phyloP scores from a whole-genome alignment of 2,113 vertebrate genomes.

The Prunella himalayana region DNA sequence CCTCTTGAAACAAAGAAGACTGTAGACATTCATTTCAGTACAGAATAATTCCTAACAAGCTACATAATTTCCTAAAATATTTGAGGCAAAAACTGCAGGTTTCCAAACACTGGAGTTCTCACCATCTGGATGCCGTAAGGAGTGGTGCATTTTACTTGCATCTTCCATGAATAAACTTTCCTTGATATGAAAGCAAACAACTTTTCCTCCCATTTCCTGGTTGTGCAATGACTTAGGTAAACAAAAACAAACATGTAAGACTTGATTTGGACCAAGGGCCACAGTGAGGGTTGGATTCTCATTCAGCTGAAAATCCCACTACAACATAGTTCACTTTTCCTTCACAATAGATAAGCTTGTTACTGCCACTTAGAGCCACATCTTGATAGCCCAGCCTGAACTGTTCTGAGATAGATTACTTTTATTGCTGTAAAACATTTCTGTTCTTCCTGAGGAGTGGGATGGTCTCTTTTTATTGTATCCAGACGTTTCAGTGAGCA shows the following conservation, averaged over 20 bases:
- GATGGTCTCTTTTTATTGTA: background rate
- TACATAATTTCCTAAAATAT: conserved; percentile 21
- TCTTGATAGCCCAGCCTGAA: background rate
- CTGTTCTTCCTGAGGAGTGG: background rate
- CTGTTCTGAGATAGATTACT: background rate
- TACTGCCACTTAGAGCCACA: background rate
- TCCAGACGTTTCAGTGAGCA: background rate
- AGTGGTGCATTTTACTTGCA: conserved; percentile 16
- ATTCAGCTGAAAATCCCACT: background rate
- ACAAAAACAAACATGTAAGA: conserved; percentile 5
- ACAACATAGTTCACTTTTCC: background rate
- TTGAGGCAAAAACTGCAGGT: background rate
- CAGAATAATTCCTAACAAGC: background rate
- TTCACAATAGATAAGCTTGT: background rate
- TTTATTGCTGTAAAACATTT: background rate
- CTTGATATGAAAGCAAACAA: conserved; percentile 42
- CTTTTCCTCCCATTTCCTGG: conserved; percentile 24
- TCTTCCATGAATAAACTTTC: conserved; percentile 24
- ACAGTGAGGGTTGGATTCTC: background rate
- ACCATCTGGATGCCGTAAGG: background rate
- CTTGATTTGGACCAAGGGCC: background rate
- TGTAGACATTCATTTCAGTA: background rate
- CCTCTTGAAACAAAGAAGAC: background rate
- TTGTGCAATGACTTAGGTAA: conserved; percentile 16
- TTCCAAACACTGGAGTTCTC: background rate